Evolutionary conservation across 2,113 vertebrate species (phyloP).

Genomic region (Xiphophorus maculatus): DNA sequence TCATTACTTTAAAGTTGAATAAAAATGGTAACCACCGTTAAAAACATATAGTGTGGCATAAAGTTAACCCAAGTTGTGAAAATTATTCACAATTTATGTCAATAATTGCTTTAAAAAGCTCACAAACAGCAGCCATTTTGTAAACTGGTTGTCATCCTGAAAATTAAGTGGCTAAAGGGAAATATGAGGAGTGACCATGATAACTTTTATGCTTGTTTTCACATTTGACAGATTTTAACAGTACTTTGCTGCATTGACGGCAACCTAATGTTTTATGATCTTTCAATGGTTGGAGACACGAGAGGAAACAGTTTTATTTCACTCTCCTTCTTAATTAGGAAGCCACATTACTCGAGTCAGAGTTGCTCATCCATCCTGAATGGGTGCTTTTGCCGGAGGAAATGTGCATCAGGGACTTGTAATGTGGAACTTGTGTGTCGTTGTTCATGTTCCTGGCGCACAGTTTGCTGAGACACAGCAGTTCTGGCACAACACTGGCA

Average conservation of each 20-base stretch:
- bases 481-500: constrained; percentile 41
- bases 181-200: too few relatives aligned
- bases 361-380: constrained; percentile 47
- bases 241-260: not conserved
- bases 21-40: too few relatives aligned
- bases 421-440: constrained; percentile 29
- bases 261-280: constrained; percentile 19
- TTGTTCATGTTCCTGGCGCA: constrained; percentile 44
- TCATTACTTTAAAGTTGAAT: too few relatives aligned
- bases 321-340: constrained; percentile 5
- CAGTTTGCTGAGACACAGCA: constrained; percentile 66
- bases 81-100: too few relatives aligned
- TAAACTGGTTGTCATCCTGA: too few relatives aligned
- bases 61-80: too few relatives aligned
- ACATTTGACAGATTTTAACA: too few relatives aligned
- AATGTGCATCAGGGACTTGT: constrained; percentile 32
- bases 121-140: too few relatives aligned
- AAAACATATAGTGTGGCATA: too few relatives aligned
- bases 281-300: constrained; percentile 30
- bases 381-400: constrained; percentile 28
- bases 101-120: too few relatives aligned
- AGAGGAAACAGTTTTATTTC: constrained; percentile 5
- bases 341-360: constrained; percentile 38
- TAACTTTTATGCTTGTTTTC: too few relatives aligned
- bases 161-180: too few relatives aligned